These are phyloP conservation scores for Eupithecia subumbrata DNA, from an alignment of 2,888 invertebrate species.

Conservation along the genomic window DNA sequence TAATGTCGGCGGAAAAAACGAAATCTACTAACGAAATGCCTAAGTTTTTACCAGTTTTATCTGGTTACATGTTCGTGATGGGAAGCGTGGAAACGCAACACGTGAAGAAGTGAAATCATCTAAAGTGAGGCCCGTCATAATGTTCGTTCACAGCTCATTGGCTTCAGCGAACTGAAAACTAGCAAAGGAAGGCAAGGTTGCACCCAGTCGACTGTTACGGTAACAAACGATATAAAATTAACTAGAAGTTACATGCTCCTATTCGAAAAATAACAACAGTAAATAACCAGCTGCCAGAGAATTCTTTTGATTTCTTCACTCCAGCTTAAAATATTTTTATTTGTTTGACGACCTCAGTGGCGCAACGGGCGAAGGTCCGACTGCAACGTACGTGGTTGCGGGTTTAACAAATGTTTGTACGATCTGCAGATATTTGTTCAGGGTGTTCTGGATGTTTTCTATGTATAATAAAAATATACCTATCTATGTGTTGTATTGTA, in stretches of 20 bases:
- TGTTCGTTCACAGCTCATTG: constrained; percentile 70
- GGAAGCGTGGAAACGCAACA: constrained; percentile 57
- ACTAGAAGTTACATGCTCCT: constrained; percentile 33
- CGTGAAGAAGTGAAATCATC: constrained; percentile 74
- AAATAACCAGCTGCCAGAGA: not conserved
- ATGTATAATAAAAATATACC: too few species aligned
- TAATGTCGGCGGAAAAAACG: constrained; percentile 46
- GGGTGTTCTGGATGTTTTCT: too few species aligned
- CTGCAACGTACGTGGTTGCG: too few species aligned
- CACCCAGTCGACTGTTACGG: constrained; percentile 67
- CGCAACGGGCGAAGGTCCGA: too few species aligned
- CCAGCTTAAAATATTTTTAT: not conserved
- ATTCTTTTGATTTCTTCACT: not conserved
- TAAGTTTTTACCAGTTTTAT: constrained; percentile 36
- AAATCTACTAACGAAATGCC: constrained; percentile 12
- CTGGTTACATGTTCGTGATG: constrained; percentile 57
- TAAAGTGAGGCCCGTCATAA: constrained; percentile 62
- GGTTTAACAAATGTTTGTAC: too few species aligned
- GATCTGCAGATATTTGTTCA: too few species aligned
- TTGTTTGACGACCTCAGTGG: too few species aligned
- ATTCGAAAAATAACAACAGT: not conserved
- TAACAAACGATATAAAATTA: constrained; percentile 66
- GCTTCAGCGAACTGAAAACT: constrained; percentile 67
- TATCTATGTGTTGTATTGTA: too few species aligned
- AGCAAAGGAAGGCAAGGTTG: constrained; percentile 74